A percentile compares a stretch with the other conserved stretches of the same genome.
Conservation (phyloP, 2,888 invertebrate species). For the Formica aserva region DNA sequence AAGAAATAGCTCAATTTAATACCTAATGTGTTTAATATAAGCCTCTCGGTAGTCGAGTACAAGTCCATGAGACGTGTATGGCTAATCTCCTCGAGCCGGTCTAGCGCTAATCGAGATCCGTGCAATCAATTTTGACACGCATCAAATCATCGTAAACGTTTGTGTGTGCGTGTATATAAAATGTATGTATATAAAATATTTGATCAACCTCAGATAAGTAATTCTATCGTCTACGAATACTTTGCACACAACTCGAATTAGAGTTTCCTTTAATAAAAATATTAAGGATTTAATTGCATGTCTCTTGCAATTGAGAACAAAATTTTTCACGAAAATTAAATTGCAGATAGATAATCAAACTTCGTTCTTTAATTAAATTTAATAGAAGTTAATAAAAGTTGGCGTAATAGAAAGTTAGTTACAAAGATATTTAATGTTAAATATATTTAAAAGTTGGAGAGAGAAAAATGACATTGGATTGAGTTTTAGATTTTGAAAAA, state of each 20-base stretch:
- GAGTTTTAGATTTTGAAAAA: constrained; percentile 1
- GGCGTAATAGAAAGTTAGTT: background rate
- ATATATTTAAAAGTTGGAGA: background rate
- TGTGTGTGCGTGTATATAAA: background rate
- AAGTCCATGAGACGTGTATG: constrained; percentile 53
- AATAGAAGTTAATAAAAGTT: background rate
- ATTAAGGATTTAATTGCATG: background rate
- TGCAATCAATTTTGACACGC: constrained; percentile 82
- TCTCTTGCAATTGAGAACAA: background rate
- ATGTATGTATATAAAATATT: background rate
- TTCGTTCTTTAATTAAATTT: background rate
- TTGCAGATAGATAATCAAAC: background rate
- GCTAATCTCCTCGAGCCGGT: constrained; percentile 77
- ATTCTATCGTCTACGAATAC: background rate
- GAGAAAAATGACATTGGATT: background rate
- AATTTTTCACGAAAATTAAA: background rate
- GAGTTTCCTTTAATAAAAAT: background rate
- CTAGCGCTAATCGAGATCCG: constrained; percentile 79
- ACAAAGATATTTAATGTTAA: background rate
- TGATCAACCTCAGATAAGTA: background rate
- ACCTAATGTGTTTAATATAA: background rate
- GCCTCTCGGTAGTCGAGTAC: background rate
- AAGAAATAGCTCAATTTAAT: constrained; percentile 4
- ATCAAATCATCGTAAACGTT: constrained; percentile 46
- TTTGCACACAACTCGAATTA: background rate